A percentile compares a stretch with the other conserved stretches of the same genome.
Evolutionary conservation across 35 echinoderm and acorn worm species (phyloP).

Genomic region (Apostichopus parvimensis): DNA sequence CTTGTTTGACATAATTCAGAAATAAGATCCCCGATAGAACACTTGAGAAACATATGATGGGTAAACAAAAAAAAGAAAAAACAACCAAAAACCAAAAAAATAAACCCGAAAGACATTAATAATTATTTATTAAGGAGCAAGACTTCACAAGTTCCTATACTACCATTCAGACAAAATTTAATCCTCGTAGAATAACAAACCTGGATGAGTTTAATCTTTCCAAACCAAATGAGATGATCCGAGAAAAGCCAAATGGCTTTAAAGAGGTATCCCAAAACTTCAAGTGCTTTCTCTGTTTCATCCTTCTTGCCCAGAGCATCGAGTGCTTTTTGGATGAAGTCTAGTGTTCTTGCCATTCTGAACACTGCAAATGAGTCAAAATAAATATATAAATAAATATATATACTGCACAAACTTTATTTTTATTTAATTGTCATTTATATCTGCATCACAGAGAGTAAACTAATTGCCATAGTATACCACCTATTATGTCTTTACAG

Average conservation of each 20-base stretch:
- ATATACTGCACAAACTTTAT: too few relatives aligned
- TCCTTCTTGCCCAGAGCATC: constrained; percentile 69
- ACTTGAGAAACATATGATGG: too few relatives aligned
- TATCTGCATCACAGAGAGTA: too few relatives aligned
- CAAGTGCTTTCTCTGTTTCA: constrained; percentile 61
- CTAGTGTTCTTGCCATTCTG: constrained; percentile 76
- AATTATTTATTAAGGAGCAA: too few relatives aligned
- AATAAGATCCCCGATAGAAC: too few relatives aligned
- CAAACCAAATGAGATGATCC: constrained; percentile 87
- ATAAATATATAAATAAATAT: too few relatives aligned
- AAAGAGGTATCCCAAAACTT: constrained; percentile 63
- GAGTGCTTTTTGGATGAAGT: constrained; percentile 76
- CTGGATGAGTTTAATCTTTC: constrained; percentile 69
- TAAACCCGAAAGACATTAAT: too few relatives aligned
- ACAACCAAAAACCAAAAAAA: not conserved
- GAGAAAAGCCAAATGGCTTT: constrained; percentile 78
- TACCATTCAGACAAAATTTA: not conserved
- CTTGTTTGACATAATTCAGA: too few relatives aligned
- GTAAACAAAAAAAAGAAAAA: not conserved
- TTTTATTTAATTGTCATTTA: too few relatives aligned
- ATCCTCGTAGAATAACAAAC: constrained; percentile 28
- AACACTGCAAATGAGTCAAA: constrained; percentile 60
- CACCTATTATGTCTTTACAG: too few relatives aligned
- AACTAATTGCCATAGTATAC: too few relatives aligned
- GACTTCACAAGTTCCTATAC: too few relatives aligned